Evolutionary conservation across 1,140 invertebrate species (phyloP), one percentile per base, ranked within the genome.

Genomic region (Fopius arisanus): DNA sequence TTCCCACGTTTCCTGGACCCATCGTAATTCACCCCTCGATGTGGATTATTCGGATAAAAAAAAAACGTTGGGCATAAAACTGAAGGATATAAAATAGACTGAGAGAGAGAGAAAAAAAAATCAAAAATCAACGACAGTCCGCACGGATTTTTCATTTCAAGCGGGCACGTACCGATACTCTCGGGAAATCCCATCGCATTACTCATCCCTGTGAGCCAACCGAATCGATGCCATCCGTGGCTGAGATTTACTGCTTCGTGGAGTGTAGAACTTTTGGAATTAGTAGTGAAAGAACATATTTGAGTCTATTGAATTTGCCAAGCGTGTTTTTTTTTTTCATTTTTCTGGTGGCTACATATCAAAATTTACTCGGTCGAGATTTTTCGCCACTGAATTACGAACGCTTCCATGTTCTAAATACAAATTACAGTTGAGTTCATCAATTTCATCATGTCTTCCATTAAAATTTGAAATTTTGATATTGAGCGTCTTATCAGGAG

Each of bases 141-240:
- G 29, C 62, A 31, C 40, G 21, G 40, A 68, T 68, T 68, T 68
- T 29, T 54, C 21, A 68, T 68, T 68, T 51, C 40, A n/a, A n/a
- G 19, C n/a, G n/a, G 26, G 43, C 67, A 68, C 67, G 67, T 68
- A 68, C 40, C 21, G 21, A 51, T 68, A 51, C 67, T 68, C 67
- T 28, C n/a, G 41, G 67, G 41, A 68, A 43, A 68, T 68, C 28
- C 41, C 16, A 51, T 29, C 43, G 41, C 21, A 51, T 68, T 48
- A 68, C 26, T 68, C 67, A 68, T 68, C 41, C 41, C 41, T 26
- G 62, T 14, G 67, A 26, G 12, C 33, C 37, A 31, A 51, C 40
- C 23, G 41, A 68, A 68, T 68, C 67, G 67, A 68, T 48, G 41
- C 41, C 41, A 68, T n/a, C 33, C 31, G 21, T 7, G 23, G 37